A percentile compares a stretch with the other conserved stretches of the same genome.
phyloP scores from a whole-genome alignment of 2,113 vertebrate species.

The Vulpes vulpes region DNA sequence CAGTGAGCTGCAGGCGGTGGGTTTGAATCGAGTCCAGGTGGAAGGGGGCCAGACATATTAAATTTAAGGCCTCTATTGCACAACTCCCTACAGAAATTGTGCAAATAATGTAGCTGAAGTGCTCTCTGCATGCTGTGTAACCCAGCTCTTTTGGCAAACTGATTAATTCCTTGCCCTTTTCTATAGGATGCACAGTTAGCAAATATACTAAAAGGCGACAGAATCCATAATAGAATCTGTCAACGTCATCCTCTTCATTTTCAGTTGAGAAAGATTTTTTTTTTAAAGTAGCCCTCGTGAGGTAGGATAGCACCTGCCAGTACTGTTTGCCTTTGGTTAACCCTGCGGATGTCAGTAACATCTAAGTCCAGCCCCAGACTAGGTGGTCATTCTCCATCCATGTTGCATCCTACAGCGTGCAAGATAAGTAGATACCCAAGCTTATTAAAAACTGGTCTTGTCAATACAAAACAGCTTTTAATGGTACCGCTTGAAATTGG shows the following conservation, averaged over 20 bases:
- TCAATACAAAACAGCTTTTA: constrained; percentile 53
- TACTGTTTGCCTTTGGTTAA: constrained; percentile 24
- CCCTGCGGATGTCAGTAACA: neutral
- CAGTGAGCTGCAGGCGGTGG: constrained; percentile 83
- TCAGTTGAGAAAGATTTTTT: constrained; percentile 56
- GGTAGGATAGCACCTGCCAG: neutral
- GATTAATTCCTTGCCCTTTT: constrained; percentile 82
- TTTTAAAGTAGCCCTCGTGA: neutral
- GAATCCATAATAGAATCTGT: constrained; percentile 76
- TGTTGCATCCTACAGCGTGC: neutral
- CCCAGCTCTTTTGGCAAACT: constrained; percentile 82
- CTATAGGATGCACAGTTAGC: constrained; percentile 75
- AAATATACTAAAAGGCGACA: constrained; percentile 75
- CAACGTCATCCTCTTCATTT: constrained; percentile 77
- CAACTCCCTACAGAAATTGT: constrained; percentile 88
- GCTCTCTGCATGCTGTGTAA: constrained; percentile 83
- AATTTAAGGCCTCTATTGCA: constrained; percentile 88
- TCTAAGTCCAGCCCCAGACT: neutral
- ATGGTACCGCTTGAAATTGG: neutral
- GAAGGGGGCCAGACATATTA: constrained; percentile 87
- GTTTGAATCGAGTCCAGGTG: constrained; percentile 89
- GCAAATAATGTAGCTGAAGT: constrained; percentile 88
- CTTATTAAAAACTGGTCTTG: neutral
- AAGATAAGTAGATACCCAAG: neutral
- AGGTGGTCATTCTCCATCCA: neutral